phyloP scores from a whole-genome alignment of 2,113 vertebrate species.

The Dunckerocampus dactyliophorus region DNA sequence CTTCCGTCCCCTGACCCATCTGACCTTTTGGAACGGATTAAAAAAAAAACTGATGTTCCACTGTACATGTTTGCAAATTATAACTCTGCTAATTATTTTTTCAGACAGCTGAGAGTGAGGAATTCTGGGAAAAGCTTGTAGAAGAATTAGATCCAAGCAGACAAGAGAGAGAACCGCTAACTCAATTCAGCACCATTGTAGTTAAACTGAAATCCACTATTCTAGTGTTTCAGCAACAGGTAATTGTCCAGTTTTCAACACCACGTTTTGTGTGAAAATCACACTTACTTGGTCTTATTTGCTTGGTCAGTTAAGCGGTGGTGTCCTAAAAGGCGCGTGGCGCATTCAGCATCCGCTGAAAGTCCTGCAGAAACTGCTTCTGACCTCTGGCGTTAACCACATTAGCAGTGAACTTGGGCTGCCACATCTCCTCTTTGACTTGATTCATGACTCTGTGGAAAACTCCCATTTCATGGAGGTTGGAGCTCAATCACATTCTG shows the following conservation, averaged over 20 bases:
- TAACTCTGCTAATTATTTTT: slow-evolving; percentile 7
- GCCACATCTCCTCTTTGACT: slow-evolving; percentile 71
- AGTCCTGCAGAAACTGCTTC: slow-evolving; percentile 75
- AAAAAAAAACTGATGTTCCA: no score
- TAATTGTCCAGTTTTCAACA: slow-evolving; percentile 39
- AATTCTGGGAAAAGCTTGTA: slow-evolving; percentile 77
- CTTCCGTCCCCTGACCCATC: no score
- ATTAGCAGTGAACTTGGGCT: slow-evolving; percentile 74
- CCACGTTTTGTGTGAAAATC: not conserved
- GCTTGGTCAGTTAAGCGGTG: slow-evolving; percentile 72
- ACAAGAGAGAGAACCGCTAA: slow-evolving; percentile 54
- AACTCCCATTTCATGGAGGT: slow-evolving; percentile 73
- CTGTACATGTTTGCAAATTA: not conserved
- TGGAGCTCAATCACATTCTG: not conserved
- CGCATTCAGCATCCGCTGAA: slow-evolving; percentile 71
- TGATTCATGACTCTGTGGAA: slow-evolving; percentile 72
- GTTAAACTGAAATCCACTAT: slow-evolving; percentile 70
- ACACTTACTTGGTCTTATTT: not conserved
- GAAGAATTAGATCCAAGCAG: slow-evolving; percentile 65
- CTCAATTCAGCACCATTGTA: slow-evolving; percentile 64
- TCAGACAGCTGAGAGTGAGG: slow-evolving; percentile 77
- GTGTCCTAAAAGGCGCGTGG: slow-evolving; percentile 67
- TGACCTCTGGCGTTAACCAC: slow-evolving; percentile 54
- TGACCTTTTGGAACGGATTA: not conserved
- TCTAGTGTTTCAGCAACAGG: slow-evolving; percentile 74